These are phyloP conservation scores for Acheta domesticus DNA, from an alignment of 2,888 invertebrate species.

Conservation along the genomic window DNA sequence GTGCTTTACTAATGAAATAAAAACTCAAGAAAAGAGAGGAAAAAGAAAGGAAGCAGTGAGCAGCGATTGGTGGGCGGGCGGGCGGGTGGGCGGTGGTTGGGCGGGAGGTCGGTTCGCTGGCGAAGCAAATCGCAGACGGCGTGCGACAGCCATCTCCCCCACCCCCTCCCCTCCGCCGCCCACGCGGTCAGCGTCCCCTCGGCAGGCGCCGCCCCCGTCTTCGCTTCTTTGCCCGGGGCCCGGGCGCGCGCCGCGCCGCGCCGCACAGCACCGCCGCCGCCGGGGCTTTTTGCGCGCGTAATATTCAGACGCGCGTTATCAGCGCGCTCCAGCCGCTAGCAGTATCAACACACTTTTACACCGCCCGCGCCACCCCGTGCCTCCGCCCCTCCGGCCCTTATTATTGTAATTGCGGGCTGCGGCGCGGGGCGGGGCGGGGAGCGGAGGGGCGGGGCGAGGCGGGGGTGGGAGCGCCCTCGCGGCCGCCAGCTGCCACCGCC, in stretches of 20 bases:
- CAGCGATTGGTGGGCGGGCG: not conserved
- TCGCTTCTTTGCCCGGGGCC: slow-evolving; percentile 21
- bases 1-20: too few species aligned
- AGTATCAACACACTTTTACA: slow-evolving; percentile 1
- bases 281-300: slow-evolving; percentile 22
- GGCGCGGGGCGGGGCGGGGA: not conserved
- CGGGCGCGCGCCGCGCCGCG: slow-evolving; percentile 26
- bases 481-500: not conserved
- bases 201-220: slow-evolving; percentile 21
- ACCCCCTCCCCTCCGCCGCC: not conserved
- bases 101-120: not conserved
- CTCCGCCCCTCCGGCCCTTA: slow-evolving; percentile 22
- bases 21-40: too few species aligned
- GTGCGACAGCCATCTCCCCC: slow-evolving; percentile 21
- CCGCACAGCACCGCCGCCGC: slow-evolving; percentile 19
- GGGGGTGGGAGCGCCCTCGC: not conserved
- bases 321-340: not conserved
- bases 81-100: not conserved
- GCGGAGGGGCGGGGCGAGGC: not conserved
- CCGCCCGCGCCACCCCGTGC: not conserved
- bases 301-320: slow-evolving; percentile 9
- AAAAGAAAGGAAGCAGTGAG: too few species aligned
- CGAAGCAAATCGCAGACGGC: not conserved
- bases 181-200: slow-evolving; percentile 25
- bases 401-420: slow-evolving; percentile 34